phyloP scores from a whole-genome alignment of 2,113 vertebrate species.

The Tupaia chinensis region DNA sequence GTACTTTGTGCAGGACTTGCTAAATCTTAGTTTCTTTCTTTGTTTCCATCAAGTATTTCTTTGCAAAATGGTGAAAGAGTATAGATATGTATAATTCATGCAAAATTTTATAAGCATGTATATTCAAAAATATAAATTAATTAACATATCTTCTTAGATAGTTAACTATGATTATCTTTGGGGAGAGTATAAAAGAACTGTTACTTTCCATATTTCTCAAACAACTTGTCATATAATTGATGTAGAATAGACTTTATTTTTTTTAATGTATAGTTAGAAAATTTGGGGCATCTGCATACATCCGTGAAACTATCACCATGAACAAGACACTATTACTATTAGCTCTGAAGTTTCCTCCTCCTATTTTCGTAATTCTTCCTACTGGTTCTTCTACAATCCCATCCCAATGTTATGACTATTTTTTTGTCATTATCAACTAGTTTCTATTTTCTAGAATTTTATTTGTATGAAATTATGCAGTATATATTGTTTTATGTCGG shows the following conservation, averaged over 20 bases:
- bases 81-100: neutral
- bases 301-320: neutral
- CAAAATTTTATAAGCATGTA: neutral
- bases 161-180: neutral
- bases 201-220: neutral
- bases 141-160: neutral
- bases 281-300: neutral
- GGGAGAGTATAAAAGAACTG: neutral
- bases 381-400: neutral
- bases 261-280: neutral
- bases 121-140: neutral
- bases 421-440: neutral
- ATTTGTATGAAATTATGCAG: neutral
- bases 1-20: neutral
- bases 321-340: neutral
- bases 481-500: neutral
- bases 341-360: neutral
- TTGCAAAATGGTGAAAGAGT: neutral
- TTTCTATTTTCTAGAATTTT: neutral
- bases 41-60: neutral
- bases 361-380: neutral
- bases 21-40: neutral
- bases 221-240: neutral
- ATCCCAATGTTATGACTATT: neutral
- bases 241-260: neutral